Evolutionary conservation across 2,113 vertebrate species (phyloP), one percentile per base, ranked within the genome.

Genomic region (Actinemys pallida): DNA sequence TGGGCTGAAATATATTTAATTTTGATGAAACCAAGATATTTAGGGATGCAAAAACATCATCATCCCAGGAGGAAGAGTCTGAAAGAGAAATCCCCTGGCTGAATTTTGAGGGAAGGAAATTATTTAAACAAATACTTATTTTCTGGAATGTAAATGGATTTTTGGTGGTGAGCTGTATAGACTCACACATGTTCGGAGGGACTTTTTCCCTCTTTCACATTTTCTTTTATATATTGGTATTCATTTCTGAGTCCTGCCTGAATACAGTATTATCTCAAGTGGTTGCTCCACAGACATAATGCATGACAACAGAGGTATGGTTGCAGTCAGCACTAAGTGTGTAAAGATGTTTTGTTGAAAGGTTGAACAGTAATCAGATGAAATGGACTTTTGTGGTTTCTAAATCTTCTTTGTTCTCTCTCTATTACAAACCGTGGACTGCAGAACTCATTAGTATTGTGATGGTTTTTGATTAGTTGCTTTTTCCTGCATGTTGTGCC

Each of bases 21-120:
- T 83, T 90, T 53, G 89, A 93, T 72, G 83, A 92, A 96, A 89
- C 20, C 2, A n/a, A 89, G 92, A 62, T 91, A 87, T 86, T 93
- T 95, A 81, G 2, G 2, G 81, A 85, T 91, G 81, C 89, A 93
- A 90, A 96, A 83, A 62, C 47, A 95, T 89, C 93, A 94, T 93
- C 79, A 92, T 86, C 50, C 72, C 35, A 2, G 81, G 80, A 2
- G 0, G 56, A 91, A 90, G 52, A 90, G 10, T 14, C 42, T 84
- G 91, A 90, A 96, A 3, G 49, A 96, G 92, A 89, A 69, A 93
- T 83, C 20, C 39, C 87, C 75, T 88, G 88, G 50, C 50, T 84
- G 78, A 93, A 94, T 95, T 91, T 57, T 57, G 89, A 78, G 14
- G 62, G 81, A 82, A 93, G 42, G 76, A 93, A 91, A 91, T 90